phyloP scores from a whole-genome alignment of 2,113 vertebrate species.

The Cervus canadensis region DNA sequence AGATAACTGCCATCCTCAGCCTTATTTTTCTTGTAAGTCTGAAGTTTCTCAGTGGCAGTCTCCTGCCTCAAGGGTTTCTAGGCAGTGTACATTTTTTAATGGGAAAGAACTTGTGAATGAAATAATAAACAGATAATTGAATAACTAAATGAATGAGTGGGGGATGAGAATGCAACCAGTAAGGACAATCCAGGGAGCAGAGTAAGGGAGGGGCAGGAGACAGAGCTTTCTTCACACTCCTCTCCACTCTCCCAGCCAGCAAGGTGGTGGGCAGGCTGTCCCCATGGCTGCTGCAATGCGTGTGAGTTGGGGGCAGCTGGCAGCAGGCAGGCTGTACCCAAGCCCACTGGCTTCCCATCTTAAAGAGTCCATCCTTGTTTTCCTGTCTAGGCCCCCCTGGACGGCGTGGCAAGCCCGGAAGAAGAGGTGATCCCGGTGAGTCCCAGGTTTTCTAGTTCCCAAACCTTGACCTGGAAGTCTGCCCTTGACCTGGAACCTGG shows the following conservation, averaged over 20 bases:
- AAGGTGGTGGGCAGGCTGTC: not conserved
- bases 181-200: not conserved
- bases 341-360: not conserved
- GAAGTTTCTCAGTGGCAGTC: not conserved
- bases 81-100: not conserved
- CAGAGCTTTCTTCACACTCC: not conserved
- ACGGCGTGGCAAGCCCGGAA: constrained; percentile 92
- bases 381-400: constrained; percentile 89
- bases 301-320: not conserved
- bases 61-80: not conserved
- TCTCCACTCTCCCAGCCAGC: not conserved
- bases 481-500: no score
- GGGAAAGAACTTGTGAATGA: no score
- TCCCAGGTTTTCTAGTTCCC: not conserved
- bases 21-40: not conserved
- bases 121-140: not conserved
- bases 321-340: not conserved
- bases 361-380: constrained; percentile 51
- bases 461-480: not conserved
- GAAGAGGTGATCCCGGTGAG: constrained; percentile 92
- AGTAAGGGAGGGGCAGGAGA: not conserved
- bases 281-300: fast-evolving
- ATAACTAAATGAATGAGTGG: no score
- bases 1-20: not conserved
- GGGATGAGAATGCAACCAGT: no score